These are phyloP conservation scores for Sminthurinus aureus DNA, from an alignment of 2,888 invertebrate species.

Conservation along the genomic window DNA sequence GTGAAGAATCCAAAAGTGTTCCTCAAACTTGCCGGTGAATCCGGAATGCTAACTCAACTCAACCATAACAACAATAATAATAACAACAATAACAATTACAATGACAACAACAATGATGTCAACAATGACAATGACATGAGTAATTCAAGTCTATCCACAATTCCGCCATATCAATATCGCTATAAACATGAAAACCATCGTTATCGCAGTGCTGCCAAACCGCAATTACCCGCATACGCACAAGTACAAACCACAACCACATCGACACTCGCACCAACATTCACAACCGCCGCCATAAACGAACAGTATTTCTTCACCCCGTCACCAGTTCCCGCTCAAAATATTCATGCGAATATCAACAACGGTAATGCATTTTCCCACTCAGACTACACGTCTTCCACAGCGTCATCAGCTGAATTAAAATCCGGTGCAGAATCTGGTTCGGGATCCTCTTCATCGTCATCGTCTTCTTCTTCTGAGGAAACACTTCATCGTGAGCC, in stretches of 20 bases:
- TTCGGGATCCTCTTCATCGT: too few relatives aligned
- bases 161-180: too few relatives aligned
- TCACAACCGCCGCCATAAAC: background rate
- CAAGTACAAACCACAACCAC: too few relatives aligned
- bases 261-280: too few relatives aligned
- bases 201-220: too few relatives aligned
- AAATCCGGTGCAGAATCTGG: too few relatives aligned
- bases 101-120: background rate
- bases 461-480: too few relatives aligned
- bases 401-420: background rate
- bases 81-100: slow-evolving; percentile 1
- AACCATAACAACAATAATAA: background rate
- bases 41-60: slow-evolving; percentile 22
- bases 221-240: too few relatives aligned
- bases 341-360: too few relatives aligned
- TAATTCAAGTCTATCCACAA: background rate
- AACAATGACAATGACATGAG: background rate
- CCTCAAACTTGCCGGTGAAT: slow-evolving; percentile 28
- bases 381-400: background rate
- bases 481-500: too few relatives aligned
- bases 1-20: slow-evolving; percentile 13
- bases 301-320: slow-evolving; percentile 1
- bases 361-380: background rate
- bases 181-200: too few relatives aligned
- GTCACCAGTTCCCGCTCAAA: background rate